Conservation (phyloP, 1,140 invertebrate species). For the Ostrea edulis region DNA sequence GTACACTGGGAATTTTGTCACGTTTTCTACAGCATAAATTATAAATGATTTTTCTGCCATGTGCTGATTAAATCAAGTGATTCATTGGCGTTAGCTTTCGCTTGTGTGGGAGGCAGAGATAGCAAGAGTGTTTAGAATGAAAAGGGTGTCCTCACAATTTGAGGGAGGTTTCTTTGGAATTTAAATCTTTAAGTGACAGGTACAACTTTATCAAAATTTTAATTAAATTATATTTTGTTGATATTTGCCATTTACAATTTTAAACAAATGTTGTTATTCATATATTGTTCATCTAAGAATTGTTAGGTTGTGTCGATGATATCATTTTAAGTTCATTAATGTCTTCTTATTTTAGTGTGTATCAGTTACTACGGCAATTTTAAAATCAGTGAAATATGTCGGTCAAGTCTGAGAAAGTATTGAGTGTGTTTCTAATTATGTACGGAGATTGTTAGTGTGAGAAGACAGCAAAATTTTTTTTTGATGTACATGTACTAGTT, state of each 20-base stretch:
- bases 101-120: background rate
- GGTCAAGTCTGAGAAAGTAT: too few species aligned
- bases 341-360: too few species aligned
- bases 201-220: background rate
- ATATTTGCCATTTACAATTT: background rate
- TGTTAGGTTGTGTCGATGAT: too few species aligned
- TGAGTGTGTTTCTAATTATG: too few species aligned
- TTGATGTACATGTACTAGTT: too few species aligned
- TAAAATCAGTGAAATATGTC: too few species aligned
- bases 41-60: conserved; percentile 1
- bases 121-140: background rate
- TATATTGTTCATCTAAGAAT: background rate
- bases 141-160: background rate
- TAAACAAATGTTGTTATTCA: background rate
- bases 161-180: background rate
- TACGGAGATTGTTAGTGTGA: too few species aligned
- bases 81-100: background rate
- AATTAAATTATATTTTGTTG: background rate
- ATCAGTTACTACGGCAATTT: too few species aligned
- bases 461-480: too few species aligned
- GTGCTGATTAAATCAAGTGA: conserved; percentile 23
- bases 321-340: too few species aligned
- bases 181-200: background rate
- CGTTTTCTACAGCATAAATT: background rate
- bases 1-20: background rate